phyloP scores from a whole-genome alignment of 2,113 vertebrate genomes.

The Cricetomys ansorgei region DNA sequence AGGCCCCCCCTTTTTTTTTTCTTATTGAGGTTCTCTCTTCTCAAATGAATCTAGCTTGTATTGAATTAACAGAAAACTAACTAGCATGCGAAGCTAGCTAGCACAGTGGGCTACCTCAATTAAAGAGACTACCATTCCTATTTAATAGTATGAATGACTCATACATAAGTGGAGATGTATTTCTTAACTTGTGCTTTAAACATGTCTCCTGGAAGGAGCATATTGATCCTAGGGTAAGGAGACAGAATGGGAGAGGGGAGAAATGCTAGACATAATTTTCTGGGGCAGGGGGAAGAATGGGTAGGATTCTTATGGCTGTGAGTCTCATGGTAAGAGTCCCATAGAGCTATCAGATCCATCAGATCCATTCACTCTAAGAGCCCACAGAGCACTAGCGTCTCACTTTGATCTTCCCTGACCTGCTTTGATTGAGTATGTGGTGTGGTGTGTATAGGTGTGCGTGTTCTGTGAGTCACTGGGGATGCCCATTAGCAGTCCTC shows the following conservation, averaged over 20 bases:
- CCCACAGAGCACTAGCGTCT: neutral
- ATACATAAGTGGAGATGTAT: neutral
- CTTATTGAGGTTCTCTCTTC: neutral
- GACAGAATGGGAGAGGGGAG: neutral
- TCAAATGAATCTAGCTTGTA: neutral
- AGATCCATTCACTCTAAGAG: slow-evolving; percentile 38
- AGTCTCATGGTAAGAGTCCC: neutral
- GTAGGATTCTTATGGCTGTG: neutral
- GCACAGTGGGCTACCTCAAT: neutral
- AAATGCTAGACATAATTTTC: neutral
- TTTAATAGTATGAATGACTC: slow-evolving; percentile 11
- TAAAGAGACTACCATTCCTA: neutral
- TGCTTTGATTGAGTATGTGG: slow-evolving; percentile 6
- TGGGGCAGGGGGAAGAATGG: neutral
- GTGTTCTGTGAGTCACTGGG: slow-evolving; percentile 31
- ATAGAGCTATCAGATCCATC: neutral
- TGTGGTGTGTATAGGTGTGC: neutral
- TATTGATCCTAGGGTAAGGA: neutral
- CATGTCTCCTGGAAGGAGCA: neutral
- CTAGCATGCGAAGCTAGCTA: neutral
- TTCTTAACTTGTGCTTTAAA: slow-evolving; percentile 13
- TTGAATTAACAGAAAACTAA: neutral
- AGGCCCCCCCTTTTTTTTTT: neutral
- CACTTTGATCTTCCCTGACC: slow-evolving; percentile 39
- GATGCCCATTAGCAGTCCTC: neutral